These are phyloP conservation scores for Volucella inflata DNA, from an alignment of 2,888 invertebrate species.

Conservation along the genomic window DNA sequence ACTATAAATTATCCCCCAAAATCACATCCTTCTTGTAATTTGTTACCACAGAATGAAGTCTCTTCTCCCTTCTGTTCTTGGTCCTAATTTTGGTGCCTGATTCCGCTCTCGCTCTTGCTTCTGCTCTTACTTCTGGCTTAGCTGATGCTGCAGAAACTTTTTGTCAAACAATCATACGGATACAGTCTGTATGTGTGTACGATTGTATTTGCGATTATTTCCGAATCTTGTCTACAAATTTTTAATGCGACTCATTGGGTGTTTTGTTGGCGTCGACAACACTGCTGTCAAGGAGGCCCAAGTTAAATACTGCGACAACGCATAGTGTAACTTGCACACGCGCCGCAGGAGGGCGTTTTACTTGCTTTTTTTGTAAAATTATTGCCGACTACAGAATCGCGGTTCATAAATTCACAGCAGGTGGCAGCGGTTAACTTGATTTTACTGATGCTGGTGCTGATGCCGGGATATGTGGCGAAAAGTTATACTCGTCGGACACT, in stretches of 20 bases:
- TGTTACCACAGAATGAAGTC: conserved; percentile 59
- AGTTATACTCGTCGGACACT: conserved; percentile 42
- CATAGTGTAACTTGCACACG: conserved; percentile 50
- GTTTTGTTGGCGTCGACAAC: conserved; percentile 74
- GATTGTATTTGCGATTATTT: conserved; percentile 69
- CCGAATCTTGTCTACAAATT: conserved; percentile 75
- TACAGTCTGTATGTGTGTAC: conserved; percentile 35
- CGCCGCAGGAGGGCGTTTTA: conserved; percentile 54
- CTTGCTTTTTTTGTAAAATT: conserved; percentile 57
- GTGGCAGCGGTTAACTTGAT: conserved; percentile 53
- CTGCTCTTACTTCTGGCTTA: conserved; percentile 12
- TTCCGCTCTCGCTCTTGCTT: neutral
- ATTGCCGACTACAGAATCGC: conserved; percentile 73
- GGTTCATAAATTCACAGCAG: conserved; percentile 75
- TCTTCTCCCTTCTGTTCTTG: conserved; percentile 2
- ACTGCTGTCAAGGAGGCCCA: conserved; percentile 50
- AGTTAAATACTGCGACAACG: conserved; percentile 27
- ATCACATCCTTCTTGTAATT: conserved; percentile 74
- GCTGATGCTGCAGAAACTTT: conserved; percentile 48
- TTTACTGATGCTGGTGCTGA: conserved; percentile 9
- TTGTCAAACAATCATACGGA: conserved; percentile 52
- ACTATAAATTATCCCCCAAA: conserved; percentile 75
- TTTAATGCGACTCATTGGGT: conserved; percentile 72
- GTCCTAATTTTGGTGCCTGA: conserved; percentile 10
- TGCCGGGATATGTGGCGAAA: conserved; percentile 38